Evolutionary conservation across 2,113 vertebrate genomes (phyloP).

Genomic region (Abramis brama): DNA sequence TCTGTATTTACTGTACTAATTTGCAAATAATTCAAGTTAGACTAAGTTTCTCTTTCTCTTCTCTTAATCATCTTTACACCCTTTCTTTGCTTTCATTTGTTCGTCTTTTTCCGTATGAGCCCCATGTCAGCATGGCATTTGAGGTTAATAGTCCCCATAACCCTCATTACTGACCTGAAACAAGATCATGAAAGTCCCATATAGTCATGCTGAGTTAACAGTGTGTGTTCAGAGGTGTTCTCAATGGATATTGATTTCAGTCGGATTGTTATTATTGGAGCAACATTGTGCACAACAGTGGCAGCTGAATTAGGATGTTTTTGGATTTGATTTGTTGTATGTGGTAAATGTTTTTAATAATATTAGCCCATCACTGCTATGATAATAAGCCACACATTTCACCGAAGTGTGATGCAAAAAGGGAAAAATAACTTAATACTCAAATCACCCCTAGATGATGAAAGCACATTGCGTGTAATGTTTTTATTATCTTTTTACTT

Average conservation of each 20-base stretch:
- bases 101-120: not conserved
- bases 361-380: not conserved
- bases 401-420: not conserved
- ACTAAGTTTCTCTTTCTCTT: not conserved
- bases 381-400: not conserved
- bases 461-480: too few relatives aligned
- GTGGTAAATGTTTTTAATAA: slow-evolving; percentile 3
- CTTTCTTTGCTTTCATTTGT: not conserved
- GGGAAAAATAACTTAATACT: not conserved
- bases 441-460: not conserved
- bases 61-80: not conserved
- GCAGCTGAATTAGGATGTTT: not conserved
- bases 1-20: not conserved
- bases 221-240: not conserved
- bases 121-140: not conserved
- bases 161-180: not conserved
- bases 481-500: not conserved
- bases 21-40: not conserved
- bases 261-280: not conserved
- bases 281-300: not conserved
- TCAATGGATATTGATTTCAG: not conserved
- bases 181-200: not conserved
- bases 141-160: slow-evolving; percentile 19
- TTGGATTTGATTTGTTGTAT: not conserved
- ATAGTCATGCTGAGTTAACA: slow-evolving; percentile 8